Percentiles rank a stretch among this genome's conserved stretches.
Conservation (phyloP, 2,113 vertebrate genomes). For the Solea senegalensis region DNA sequence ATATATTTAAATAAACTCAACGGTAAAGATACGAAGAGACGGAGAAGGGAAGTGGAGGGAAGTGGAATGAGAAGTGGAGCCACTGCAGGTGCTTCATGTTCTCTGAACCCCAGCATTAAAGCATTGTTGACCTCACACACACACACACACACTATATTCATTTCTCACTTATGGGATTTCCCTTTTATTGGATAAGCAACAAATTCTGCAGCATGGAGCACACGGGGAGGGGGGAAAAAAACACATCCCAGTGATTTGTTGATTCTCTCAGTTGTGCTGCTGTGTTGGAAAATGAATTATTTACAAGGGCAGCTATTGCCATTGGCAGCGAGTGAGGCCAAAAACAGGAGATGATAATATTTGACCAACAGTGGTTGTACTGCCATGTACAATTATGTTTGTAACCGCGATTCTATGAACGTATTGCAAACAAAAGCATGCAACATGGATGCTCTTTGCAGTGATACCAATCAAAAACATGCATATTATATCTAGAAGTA, state of each 20-base stretch:
- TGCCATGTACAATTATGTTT: neutral
- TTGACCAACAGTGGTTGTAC: neutral
- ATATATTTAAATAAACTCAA: too few species aligned
- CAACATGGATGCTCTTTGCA: too few species aligned
- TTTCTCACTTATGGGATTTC: conserved; percentile 13
- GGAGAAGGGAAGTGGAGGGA: too few species aligned
- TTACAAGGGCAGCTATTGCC: conserved; percentile 44
- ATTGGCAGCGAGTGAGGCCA: neutral
- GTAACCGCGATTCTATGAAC: neutral
- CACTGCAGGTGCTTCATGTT: neutral
- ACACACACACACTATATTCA: conserved; percentile 19
- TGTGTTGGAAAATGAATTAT: conserved; percentile 59
- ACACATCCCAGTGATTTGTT: conserved; percentile 8
- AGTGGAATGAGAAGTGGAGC: neutral
- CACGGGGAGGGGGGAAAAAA: neutral
- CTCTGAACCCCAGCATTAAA: conserved; percentile 18
- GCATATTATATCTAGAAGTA: too few species aligned
- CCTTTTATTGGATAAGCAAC: conserved; percentile 16
- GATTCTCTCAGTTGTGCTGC: conserved; percentile 1
- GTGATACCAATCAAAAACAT: too few species aligned
- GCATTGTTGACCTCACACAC: neutral
- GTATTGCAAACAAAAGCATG: too few species aligned
- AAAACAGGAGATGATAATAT: neutral
- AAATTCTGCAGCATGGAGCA: neutral
- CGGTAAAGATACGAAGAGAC: too few species aligned